These are phyloP conservation scores for Atrina japonica DNA, from an alignment of 2,888 invertebrate genomes.

Conservation along the genomic window DNA sequence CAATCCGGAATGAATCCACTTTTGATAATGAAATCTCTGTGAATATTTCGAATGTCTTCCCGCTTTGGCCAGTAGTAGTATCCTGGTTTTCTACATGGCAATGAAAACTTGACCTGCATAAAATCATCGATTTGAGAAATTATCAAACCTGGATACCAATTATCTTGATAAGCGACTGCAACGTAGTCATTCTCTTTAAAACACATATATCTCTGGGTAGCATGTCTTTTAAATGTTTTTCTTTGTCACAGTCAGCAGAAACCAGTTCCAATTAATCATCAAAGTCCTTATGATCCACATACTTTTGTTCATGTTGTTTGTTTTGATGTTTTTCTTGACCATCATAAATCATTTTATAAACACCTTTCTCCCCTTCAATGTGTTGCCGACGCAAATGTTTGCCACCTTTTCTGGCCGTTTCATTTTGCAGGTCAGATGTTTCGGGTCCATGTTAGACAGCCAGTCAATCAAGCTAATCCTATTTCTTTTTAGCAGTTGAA, in stretches of 20 bases:
- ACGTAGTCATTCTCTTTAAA: slow-evolving; percentile 15
- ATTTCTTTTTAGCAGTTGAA: slow-evolving; percentile 53
- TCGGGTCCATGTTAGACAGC: slow-evolving; percentile 37
- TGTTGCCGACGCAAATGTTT: slow-evolving; percentile 15
- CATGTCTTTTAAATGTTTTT: not conserved
- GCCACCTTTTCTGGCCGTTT: slow-evolving; percentile 45
- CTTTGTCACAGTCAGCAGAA: not conserved
- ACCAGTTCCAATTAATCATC: not conserved
- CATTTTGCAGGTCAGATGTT: slow-evolving; percentile 6
- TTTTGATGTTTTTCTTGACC: slow-evolving; percentile 20
- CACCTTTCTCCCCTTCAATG: slow-evolving; percentile 29
- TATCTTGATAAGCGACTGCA: slow-evolving; percentile 28
- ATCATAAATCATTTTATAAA: slow-evolving; percentile 25
- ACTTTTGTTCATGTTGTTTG: slow-evolving; percentile 14
- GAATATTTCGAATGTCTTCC: slow-evolving; percentile 2
- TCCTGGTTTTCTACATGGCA: slow-evolving; percentile 7
- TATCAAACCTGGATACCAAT: slow-evolving; percentile 25
- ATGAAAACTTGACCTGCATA: slow-evolving; percentile 12
- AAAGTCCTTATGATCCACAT: not conserved
- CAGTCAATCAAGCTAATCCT: slow-evolving; percentile 40
- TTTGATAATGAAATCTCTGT: slow-evolving; percentile 9
- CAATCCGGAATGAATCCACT: slow-evolving; percentile 13
- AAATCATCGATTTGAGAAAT: not conserved
- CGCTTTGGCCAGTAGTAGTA: slow-evolving; percentile 22
- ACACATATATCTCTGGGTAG: not conserved